These are phyloP conservation scores for Parascotia fuliginaria DNA, from an alignment of 2,888 invertebrate genomes.

Conservation along the genomic window DNA sequence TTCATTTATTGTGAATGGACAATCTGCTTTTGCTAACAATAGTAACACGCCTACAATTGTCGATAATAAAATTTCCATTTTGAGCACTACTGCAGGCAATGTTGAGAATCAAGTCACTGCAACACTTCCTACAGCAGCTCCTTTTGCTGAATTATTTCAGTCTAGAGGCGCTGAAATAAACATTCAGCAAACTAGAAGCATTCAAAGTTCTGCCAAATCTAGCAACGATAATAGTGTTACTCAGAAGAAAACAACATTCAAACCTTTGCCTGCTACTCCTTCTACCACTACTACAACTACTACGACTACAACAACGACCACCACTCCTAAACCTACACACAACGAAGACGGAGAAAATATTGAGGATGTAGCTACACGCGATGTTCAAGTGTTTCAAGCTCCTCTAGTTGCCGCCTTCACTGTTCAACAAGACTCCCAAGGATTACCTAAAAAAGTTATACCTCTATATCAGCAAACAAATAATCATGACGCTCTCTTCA, in stretches of 20 bases:
- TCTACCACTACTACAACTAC: conserved; percentile 69
- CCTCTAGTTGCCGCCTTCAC: conserved; percentile 94
- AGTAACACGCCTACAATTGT: conserved; percentile 64
- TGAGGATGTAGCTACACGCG: conserved; percentile 88
- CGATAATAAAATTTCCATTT: conserved; percentile 74
- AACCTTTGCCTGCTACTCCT: conserved; percentile 42
- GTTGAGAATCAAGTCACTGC: conserved; percentile 77
- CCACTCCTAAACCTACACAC: conserved; percentile 88
- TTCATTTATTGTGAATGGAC: conserved; percentile 83
- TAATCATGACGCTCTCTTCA: conserved; percentile 35
- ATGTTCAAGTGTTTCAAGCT: conserved; percentile 92
- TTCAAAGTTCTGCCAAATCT: conserved; percentile 58
- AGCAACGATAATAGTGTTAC: conserved; percentile 50
- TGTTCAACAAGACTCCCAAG: conserved; percentile 92
- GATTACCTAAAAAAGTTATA: conserved; percentile 92
- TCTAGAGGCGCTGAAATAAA: conserved; percentile 66
- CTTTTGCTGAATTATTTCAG: conserved; percentile 76
- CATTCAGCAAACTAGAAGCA: conserved; percentile 74
- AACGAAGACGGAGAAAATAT: conserved; percentile 89
- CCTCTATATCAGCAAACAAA: conserved; percentile 87
- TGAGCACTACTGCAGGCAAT: conserved; percentile 76
- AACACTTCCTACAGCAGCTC: conserved; percentile 68
- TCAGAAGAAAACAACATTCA: conserved; percentile 50
- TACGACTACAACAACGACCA: conserved; percentile 84
- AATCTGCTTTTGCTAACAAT: conserved; percentile 70